These are phyloP conservation scores for Pholis gunnellus DNA, from an alignment of 2,113 vertebrate species.

Conservation along the genomic window DNA sequence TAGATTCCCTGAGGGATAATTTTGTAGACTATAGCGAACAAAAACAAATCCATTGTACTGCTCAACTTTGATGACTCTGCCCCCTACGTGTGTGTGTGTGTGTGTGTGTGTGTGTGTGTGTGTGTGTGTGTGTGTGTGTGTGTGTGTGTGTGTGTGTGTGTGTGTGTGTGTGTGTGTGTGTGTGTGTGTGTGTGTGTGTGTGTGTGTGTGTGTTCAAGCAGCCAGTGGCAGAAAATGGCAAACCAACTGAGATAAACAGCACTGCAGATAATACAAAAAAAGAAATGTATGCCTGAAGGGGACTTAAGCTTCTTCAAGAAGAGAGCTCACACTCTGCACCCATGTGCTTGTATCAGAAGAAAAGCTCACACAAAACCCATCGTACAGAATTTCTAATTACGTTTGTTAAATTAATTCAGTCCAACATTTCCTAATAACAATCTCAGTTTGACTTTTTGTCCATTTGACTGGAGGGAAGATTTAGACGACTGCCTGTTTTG, in stretches of 20 bases:
- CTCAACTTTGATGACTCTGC: conserved; percentile 7
- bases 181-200: no score
- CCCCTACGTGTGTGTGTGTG: conserved; percentile 4
- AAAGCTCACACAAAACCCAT: background rate
- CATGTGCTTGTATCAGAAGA: conserved; percentile 7
- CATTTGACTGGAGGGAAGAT: background rate
- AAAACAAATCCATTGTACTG: conserved; percentile 29
- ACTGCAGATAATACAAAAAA: conserved; percentile 13
- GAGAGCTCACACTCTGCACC: background rate
- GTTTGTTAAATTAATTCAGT: background rate
- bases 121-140: no score
- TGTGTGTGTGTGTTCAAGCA: conserved; percentile 18
- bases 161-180: no score
- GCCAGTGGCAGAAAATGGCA: conserved; percentile 9
- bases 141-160: no score
- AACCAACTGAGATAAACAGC: conserved; percentile 30
- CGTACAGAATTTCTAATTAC: background rate
- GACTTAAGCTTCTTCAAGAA: background rate
- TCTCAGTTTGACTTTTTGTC: background rate
- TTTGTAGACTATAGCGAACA: conserved; percentile 6
- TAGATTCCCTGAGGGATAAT: conserved; percentile 24
- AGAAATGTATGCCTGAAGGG: conserved; percentile 20
- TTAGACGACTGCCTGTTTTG: background rate
- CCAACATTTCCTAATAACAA: background rate
- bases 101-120: no score